Evolutionary conservation across 2,888 invertebrate genomes (phyloP).

Genomic region (Cephus nigrinus): DNA sequence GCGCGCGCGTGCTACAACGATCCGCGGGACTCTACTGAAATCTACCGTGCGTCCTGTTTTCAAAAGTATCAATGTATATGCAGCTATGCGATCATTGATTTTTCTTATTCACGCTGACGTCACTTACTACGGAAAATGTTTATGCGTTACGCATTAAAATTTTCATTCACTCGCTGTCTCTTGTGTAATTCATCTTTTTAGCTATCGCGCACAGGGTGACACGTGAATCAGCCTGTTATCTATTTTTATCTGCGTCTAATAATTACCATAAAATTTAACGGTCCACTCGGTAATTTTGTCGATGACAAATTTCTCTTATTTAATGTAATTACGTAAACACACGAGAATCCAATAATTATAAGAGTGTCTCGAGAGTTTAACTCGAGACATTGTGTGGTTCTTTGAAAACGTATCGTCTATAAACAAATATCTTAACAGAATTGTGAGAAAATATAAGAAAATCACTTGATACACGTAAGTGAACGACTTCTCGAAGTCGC

Average conservation of each 20-base stretch:
- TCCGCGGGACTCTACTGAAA: not conserved
- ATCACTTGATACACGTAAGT: not conserved
- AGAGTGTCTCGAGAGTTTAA: not conserved
- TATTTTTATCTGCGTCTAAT: not conserved
- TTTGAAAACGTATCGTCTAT: not conserved
- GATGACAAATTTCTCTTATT: too few relatives aligned
- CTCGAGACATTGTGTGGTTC: not conserved
- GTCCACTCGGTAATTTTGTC: not conserved
- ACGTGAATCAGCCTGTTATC: not conserved
- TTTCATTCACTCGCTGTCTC: not conserved
- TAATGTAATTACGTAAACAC: too few relatives aligned
- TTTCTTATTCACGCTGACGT: not conserved
- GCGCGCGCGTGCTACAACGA: conserved; percentile 3
- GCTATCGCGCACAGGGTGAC: too few relatives aligned
- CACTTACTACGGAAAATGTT: not conserved
- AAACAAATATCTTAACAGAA: not conserved
- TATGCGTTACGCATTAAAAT: not conserved
- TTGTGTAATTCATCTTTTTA: not conserved
- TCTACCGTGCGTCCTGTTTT: not conserved
- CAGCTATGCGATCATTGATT: not conserved
- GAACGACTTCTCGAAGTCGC: not conserved
- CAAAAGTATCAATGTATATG: not conserved
- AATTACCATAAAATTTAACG: not conserved
- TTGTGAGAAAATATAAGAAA: not conserved
- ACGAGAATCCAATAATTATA: not conserved